A percentile compares a stretch with the other conserved stretches of the same genome.
Evolutionary conservation across 2,888 invertebrate species (phyloP).

Genomic region (Pachliopta kotzebuea): DNA sequence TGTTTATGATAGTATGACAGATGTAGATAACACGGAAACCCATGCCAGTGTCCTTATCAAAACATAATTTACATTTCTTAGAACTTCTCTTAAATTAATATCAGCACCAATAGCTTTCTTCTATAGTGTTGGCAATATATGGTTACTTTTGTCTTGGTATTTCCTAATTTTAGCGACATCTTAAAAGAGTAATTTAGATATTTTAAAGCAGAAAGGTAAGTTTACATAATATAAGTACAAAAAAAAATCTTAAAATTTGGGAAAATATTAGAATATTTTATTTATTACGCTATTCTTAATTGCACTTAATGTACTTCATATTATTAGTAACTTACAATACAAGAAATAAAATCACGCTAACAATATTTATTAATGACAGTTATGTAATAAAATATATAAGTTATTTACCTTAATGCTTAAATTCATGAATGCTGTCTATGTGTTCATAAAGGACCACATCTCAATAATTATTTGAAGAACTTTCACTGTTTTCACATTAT

Average conservation of each 20-base stretch:
- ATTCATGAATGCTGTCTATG: slow-evolving; percentile 65
- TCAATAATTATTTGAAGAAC: slow-evolving; percentile 62
- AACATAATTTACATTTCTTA: no score
- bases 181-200: no score
- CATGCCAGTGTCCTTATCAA: no score
- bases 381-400: not conserved
- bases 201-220: no score
- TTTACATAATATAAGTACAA: no score
- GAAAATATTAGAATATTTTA: not conserved
- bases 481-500: slow-evolving; percentile 60
- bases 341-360: not conserved
- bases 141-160: no score
- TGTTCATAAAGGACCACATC: slow-evolving; percentile 69
- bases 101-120: not conserved
- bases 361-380: not conserved
- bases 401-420: slow-evolving; percentile 61
- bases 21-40: not conserved
- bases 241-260: no score
- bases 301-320: not conserved
- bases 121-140: not conserved
- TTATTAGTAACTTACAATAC: no score
- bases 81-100: not conserved
- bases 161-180: no score
- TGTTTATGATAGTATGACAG: not conserved
- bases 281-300: not conserved